Evolutionary conservation across 2,888 invertebrate genomes (phyloP), one percentile per base, ranked within the genome.

Genomic region (Gymnoscelis rufifasciata): DNA sequence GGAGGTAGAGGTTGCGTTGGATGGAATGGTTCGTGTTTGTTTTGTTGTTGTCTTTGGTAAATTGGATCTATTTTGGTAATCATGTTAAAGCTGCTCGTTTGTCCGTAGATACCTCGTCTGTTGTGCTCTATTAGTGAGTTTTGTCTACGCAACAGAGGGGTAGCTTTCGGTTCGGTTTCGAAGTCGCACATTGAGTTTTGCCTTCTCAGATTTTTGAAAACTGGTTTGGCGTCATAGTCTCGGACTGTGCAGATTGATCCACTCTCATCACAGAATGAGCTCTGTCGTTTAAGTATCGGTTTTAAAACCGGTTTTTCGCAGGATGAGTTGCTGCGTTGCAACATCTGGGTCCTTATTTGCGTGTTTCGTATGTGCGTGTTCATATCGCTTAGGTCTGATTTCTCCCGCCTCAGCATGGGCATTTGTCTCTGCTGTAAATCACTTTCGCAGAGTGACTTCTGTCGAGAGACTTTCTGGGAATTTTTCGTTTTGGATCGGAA

Each of bases 31-130:
- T 89, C 88, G 47, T 88, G 88, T 66, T 83, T 86, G 45, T 70
- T 74, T 70, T 88, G 87, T 53, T 84, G 83, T 47, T 82, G 83
- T 78, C 88, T 84, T 86, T 89, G 89, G 84, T 89, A 89, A 62
- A 89, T 83, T 33, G 89, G 89, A 62, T 89, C 89, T 77, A 89
- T 89, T 79, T 88, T 88, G 71, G 89, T 89, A 61, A 89, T 89
- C 83, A 89, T 78, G 67, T 89, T 89, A 76, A 87, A 89, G 74
- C 71, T 83, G 56, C 76, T 67, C n/a, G 75, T 74, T 47, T 84
- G 86, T 52, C 84, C 84, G 63, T 87, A 88, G 59, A 83, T 75
- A 26, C 82, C 88, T 73, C 83, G 72, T 57, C 88, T 79, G 53
- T 86, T 88, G 65, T 89, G 88, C 55, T 89, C 89, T 59, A 89